Evolutionary conservation across 2,797 vertebrate genomes (phyloP).

Genomic region (Pogonophryne albipinna): DNA sequence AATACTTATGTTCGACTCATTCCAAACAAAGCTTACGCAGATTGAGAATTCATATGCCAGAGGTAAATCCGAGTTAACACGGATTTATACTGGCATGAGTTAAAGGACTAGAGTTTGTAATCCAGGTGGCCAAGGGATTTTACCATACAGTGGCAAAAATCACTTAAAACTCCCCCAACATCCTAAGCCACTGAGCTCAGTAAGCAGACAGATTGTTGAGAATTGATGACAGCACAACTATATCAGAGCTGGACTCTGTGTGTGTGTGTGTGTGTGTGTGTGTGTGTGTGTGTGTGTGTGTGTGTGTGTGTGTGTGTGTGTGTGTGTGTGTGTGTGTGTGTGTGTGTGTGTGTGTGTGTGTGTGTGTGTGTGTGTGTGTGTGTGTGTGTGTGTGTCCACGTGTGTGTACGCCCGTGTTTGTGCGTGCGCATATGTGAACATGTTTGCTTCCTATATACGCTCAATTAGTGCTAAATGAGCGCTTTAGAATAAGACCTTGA

Average conservation of each 20-base stretch:
- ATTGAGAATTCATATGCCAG: slow-evolving; percentile 88
- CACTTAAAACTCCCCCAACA: slow-evolving; percentile 87
- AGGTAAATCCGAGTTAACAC: slow-evolving; percentile 90
- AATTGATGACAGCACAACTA: slow-evolving; percentile 81
- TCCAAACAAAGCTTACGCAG: slow-evolving; percentile 89
- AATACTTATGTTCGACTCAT: slow-evolving; percentile 86
- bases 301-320: slow-evolving; percentile 48
- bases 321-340: not conserved
- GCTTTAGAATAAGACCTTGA: slow-evolving; percentile 75
- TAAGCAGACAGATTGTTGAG: slow-evolving; percentile 81
- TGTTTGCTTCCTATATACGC: slow-evolving; percentile 72
- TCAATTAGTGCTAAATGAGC: slow-evolving; percentile 72
- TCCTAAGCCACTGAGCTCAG: slow-evolving; percentile 82
- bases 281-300: slow-evolving; percentile 38
- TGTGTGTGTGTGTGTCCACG: slow-evolving; percentile 37
- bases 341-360: not conserved
- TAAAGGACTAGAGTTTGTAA: slow-evolving; percentile 91
- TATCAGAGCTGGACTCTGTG: slow-evolving; percentile 70
- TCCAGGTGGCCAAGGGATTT: slow-evolving; percentile 90
- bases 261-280: not conserved
- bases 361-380: not conserved
- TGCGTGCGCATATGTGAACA: slow-evolving; percentile 62
- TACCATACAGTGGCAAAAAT: slow-evolving; percentile 88
- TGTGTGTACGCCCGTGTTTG: slow-evolving; percentile 51
- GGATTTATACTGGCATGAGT: slow-evolving; percentile 90